phyloP scores from a whole-genome alignment of 2,797 vertebrate species.

The Rhadinocentrus ornatus region DNA sequence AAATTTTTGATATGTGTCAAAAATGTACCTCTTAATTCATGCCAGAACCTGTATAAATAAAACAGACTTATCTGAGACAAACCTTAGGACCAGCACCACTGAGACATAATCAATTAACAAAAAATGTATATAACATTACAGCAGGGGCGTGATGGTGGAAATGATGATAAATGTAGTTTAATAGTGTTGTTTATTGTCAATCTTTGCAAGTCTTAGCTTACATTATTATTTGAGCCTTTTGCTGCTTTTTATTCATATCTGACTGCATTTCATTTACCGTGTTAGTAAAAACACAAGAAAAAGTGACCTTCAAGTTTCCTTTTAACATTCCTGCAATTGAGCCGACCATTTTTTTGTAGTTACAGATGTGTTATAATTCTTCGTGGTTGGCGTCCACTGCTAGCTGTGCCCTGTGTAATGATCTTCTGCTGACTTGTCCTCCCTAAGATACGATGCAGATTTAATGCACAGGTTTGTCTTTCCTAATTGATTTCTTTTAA shows the following conservation, averaged over 20 bases:
- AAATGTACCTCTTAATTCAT: no score
- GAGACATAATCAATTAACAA: not conserved
- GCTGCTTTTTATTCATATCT: not conserved
- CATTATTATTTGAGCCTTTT: not conserved
- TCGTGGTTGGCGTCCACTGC: conserved; percentile 23
- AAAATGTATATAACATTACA: not conserved
- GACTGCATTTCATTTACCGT: not conserved
- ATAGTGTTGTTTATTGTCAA: not conserved
- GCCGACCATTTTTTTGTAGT: conserved; percentile 1
- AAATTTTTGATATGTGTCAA: no score
- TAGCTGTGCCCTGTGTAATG: conserved; percentile 35
- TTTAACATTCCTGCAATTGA: not conserved
- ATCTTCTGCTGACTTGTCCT: conserved; percentile 43
- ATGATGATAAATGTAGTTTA: not conserved
- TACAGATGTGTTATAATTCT: conserved; percentile 12
- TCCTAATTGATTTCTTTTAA: conserved; percentile 77
- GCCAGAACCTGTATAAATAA: not conserved
- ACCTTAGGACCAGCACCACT: not conserved
- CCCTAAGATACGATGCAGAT: conserved; percentile 49
- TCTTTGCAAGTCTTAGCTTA: not conserved
- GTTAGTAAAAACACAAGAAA: not conserved
- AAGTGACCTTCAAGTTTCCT: conserved; percentile 3
- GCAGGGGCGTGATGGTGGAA: not conserved
- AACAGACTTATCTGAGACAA: not conserved
- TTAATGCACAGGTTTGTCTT: conserved; percentile 69